phyloP scores from a whole-genome alignment of 2,797 vertebrate genomes.

The Sebastes nivosus region DNA sequence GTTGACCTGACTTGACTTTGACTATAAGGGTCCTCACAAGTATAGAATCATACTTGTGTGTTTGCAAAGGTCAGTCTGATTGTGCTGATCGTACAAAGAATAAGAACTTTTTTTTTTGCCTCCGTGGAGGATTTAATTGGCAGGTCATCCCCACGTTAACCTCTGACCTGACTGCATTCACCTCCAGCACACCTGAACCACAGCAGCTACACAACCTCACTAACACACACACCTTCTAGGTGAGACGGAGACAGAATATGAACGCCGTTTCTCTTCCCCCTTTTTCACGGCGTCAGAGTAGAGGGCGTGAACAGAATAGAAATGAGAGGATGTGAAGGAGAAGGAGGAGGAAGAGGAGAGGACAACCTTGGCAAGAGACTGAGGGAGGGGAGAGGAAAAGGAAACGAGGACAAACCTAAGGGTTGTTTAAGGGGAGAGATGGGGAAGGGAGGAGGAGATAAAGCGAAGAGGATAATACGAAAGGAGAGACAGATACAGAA shows the following conservation, averaged over 20 bases:
- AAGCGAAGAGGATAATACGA: background rate
- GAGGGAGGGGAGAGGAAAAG: slow-evolving; percentile 2
- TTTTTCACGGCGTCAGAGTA: background rate
- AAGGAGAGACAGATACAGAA: slow-evolving; percentile 43
- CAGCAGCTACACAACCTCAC: background rate
- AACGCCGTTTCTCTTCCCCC: background rate
- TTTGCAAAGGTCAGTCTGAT: background rate
- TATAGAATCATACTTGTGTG: background rate
- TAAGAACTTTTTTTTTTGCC: background rate
- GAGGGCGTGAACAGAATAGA: slow-evolving; percentile 34
- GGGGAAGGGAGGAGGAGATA: background rate
- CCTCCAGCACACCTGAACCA: background rate
- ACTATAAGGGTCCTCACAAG: background rate
- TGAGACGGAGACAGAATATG: slow-evolving; percentile 5
- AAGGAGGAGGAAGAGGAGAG: background rate
- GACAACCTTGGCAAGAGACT: slow-evolving; percentile 35
- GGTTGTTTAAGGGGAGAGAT: background rate
- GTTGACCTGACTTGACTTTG: no score
- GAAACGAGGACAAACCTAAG: slow-evolving; percentile 8
- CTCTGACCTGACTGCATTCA: background rate
- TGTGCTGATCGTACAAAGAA: slow-evolving; percentile 20
- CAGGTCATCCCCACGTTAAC: background rate
- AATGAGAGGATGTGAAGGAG: slow-evolving; percentile 17
- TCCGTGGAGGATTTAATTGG: slow-evolving; percentile 12
- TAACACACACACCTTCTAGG: background rate